Evolutionary conservation across 35 echinoderm and acorn worm species (phyloP), one percentile per base, ranked within the genome.

Genomic region (Apostichopus californicus): DNA sequence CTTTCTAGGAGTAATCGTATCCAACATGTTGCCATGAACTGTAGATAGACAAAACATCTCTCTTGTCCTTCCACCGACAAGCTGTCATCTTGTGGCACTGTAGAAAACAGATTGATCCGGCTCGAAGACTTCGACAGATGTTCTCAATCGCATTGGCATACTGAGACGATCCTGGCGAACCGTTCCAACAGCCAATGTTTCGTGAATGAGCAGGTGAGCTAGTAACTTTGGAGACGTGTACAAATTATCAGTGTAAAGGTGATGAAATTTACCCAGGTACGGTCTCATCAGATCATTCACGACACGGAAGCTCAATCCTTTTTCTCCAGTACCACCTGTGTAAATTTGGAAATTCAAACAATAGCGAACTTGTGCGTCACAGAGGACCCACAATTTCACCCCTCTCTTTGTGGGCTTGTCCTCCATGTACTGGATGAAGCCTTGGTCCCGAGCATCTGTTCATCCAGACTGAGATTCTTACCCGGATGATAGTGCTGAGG

Each of bases 401-500:
- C 91, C 91, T 57, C 59, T 34, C 25, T 84, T 92, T 25, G 91
- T 92, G 7, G 91, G 91, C 60, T 92, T 86, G 81, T 92, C 59
- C 91, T 86, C 73, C 80, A 92, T 85, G 80, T 86, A 92, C 46
- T 92, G 91, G 13, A 63, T 22, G 91, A 92, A 92, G 54, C 20
- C 59, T 86, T 92, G 79, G 80, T 83, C 18, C 80, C 80, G 14
- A 92, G 83, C 91, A 92, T 86, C 22, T 34, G 28, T 34, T 34
- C 28, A 34, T 34, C 28, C 28, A 34, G 28, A 34, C 28, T 34
- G 28, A 34, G 28, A 34, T 34, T 34, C 28, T 34, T 34, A 34
- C 28, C 28, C 28, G 28, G 28, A 34, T 34, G 28, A 34, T 34
- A 34, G 28, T 34, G 28, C 28, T 34, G 8, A n/a, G 56, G 73